These are phyloP conservation scores for Euura saliciscinereae DNA, from an alignment of 1,140 invertebrate species.

Conservation along the genomic window DNA sequence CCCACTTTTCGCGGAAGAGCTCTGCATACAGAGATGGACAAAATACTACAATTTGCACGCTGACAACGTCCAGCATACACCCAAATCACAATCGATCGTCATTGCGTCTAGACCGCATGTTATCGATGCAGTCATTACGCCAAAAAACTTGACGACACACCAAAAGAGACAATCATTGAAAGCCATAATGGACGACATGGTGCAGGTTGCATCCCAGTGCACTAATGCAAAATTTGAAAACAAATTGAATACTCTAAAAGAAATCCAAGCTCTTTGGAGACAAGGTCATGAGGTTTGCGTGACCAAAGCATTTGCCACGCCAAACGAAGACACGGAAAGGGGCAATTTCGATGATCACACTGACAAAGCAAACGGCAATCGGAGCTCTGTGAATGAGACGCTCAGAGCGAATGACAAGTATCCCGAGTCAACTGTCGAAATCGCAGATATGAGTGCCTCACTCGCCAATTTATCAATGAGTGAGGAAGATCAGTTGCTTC, in stretches of 20 bases:
- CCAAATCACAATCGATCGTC: background rate
- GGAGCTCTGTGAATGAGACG: too few relatives aligned
- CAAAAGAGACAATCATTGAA: constrained; percentile 15
- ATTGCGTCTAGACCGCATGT: background rate
- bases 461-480: too few relatives aligned
- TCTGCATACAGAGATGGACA: constrained; percentile 23
- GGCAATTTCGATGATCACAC: too few relatives aligned
- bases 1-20: background rate
- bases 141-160: constrained; percentile 9
- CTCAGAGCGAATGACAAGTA: too few relatives aligned
- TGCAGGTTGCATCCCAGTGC: constrained; percentile 12
- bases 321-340: background rate
- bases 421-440: too few relatives aligned
- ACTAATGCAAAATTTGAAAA: constrained; percentile 19
- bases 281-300: background rate
- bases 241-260: constrained; percentile 11
- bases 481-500: too few relatives aligned
- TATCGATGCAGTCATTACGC: background rate
- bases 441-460: too few relatives aligned
- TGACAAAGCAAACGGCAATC: too few relatives aligned
- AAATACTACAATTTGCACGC: constrained; percentile 14
- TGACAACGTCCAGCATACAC: background rate
- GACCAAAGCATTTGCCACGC: background rate
- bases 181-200: constrained; percentile 18
- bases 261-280: constrained; percentile 17